Conservation (phyloP, 2,113 vertebrate genomes). For the Candoia aspera region DNA sequence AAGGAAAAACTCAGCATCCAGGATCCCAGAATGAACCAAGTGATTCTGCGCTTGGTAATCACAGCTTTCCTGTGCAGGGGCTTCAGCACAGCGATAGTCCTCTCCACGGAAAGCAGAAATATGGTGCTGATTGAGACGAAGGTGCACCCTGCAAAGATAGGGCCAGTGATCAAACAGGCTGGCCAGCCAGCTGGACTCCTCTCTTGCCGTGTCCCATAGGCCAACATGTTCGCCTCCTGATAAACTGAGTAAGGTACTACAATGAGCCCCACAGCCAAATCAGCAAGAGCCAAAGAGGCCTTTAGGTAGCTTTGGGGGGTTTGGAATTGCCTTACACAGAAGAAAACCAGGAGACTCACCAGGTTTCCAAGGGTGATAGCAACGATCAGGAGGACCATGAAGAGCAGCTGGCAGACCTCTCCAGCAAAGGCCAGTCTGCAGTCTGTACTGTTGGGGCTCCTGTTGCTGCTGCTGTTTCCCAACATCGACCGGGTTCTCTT, state of each 20-base stretch:
- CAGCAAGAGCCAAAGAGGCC: constrained; percentile 79
- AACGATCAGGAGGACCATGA: constrained; percentile 80
- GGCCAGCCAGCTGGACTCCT: constrained; percentile 59
- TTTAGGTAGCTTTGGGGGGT: constrained; percentile 83
- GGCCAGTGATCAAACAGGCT: constrained; percentile 81
- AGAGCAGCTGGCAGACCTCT: constrained; percentile 53
- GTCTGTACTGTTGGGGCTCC: constrained; percentile 69
- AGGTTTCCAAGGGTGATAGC: constrained; percentile 79
- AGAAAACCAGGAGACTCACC: constrained; percentile 79
- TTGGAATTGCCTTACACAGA: constrained; percentile 75
- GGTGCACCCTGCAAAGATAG: constrained; percentile 82
- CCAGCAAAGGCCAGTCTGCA: constrained; percentile 71
- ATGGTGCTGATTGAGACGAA: constrained; percentile 88
- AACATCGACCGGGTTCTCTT: constrained; percentile 30
- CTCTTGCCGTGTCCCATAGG: constrained; percentile 62
- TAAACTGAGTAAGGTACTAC: constrained; percentile 83
- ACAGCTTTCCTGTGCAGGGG: constrained; percentile 79
- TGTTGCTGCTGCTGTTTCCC: constrained; percentile 15
- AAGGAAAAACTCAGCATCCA: constrained; percentile 78
- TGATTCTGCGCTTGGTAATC: constrained; percentile 75
- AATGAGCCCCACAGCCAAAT: constrained; percentile 79
- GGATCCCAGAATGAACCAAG: constrained; percentile 75
- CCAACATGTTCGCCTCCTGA: constrained; percentile 73
- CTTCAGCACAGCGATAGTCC: constrained; percentile 78
- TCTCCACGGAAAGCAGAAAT: constrained; percentile 82